phyloP scores from a whole-genome alignment of 2,797 vertebrate species.

The Mus caroli region DNA sequence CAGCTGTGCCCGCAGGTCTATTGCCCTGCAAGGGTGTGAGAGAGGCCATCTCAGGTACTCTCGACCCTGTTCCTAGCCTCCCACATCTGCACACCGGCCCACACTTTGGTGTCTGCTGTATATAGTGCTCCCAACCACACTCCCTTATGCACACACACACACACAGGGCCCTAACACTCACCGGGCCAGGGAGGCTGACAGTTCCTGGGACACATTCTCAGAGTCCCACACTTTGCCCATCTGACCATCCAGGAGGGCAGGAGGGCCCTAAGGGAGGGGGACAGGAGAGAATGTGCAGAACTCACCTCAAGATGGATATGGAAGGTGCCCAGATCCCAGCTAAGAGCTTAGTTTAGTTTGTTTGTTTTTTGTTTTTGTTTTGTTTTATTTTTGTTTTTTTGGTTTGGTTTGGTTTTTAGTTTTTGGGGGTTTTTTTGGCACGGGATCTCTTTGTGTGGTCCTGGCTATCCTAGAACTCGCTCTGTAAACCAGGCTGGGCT shows the following conservation, averaged over 20 bases:
- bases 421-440: no score
- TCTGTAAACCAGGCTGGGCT: not conserved
- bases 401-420: no score
- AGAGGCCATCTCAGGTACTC: not conserved
- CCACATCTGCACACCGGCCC: not conserved
- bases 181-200: slow-evolving; percentile 52
- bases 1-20: slow-evolving; percentile 65
- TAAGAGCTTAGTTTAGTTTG: not conserved
- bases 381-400: not conserved
- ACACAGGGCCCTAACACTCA: slow-evolving; percentile 48
- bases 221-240: not conserved
- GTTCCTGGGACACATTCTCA: slow-evolving; percentile 35
- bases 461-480: not conserved
- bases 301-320: not conserved
- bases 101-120: not conserved
- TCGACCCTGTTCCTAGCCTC: not conserved
- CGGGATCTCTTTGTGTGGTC: not conserved
- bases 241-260: not conserved
- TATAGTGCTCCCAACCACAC: not conserved
- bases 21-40: slow-evolving; percentile 67
- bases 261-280: slow-evolving; percentile 38
- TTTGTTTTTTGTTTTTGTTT: not conserved
- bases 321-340: not conserved
- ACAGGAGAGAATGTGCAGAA: not conserved
- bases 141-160: no score